A percentile compares a stretch with the other conserved stretches of the same genome.
Conservation (phyloP, 2,888 invertebrate species). For the Megalurothrips usitatus region DNA sequence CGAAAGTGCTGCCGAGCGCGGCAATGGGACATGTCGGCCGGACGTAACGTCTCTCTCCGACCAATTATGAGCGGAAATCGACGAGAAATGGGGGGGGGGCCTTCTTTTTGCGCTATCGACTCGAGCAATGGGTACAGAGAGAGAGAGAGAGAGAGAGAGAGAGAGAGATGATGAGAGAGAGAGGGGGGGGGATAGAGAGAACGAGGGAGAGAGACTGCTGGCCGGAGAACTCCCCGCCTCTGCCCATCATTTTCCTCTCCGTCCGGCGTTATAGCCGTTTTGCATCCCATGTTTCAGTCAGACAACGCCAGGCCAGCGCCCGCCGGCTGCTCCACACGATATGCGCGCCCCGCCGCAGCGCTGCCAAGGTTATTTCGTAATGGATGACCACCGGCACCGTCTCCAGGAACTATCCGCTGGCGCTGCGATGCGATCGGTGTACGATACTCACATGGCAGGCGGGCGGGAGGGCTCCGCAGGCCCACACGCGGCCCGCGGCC, state of each 20-base stretch:
- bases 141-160: constrained; percentile 1
- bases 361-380: constrained; percentile 26
- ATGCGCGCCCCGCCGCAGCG: background rate
- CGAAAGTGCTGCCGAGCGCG: background rate
- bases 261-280: no score
- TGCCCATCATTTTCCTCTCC: no score
- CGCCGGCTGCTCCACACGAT: background rate
- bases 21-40: no score
- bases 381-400: constrained; percentile 7
- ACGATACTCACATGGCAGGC: background rate
- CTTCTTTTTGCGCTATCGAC: background rate
- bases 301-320: background rate
- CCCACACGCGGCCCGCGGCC: no score
- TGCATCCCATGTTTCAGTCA: background rate
- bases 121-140: background rate
- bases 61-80: background rate
- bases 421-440: background rate
- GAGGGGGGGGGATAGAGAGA: background rate
- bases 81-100: background rate
- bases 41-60: no score
- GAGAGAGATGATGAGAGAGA: constrained; percentile 1
- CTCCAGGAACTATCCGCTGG: background rate
- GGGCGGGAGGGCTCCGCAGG: no score
- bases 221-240: no score
- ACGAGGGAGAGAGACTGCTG: background rate